A percentile compares a stretch with the other conserved stretches of the same genome.
phyloP scores from a whole-genome alignment of 2,113 vertebrate genomes.

The Odocoileus virginianus region DNA sequence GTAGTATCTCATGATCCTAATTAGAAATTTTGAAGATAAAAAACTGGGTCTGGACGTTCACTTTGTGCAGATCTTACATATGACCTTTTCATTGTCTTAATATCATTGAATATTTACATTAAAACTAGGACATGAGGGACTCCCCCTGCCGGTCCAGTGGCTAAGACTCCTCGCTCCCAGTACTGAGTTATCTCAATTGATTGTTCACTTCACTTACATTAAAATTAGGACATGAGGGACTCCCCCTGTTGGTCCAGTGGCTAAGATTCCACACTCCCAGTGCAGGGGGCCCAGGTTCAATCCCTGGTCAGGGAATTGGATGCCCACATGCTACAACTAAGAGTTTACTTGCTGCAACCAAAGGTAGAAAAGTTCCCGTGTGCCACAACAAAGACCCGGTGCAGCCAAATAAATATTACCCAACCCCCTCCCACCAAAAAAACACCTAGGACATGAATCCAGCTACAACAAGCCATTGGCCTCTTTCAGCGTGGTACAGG shows the following conservation, averaged over 20 bases:
- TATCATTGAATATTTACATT: background rate
- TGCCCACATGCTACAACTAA: background rate
- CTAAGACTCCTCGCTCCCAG: background rate
- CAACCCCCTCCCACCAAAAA: rapidly evolving
- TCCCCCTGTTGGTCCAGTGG: background rate
- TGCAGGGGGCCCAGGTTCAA: background rate
- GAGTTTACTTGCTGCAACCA: background rate
- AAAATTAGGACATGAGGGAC: background rate
- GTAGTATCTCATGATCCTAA: background rate
- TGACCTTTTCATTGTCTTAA: background rate
- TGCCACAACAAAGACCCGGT: background rate
- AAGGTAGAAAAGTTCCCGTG: background rate
- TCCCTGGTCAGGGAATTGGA: background rate
- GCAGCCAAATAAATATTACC: background rate
- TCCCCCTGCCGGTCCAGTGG: background rate
- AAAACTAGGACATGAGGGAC: background rate
- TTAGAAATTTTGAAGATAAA: background rate
- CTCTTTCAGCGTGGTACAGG: background rate
- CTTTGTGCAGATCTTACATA: background rate
- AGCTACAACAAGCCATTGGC: background rate
- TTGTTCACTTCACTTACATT: background rate
- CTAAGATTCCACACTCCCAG: background rate
- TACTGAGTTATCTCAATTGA: background rate
- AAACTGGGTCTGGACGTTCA: background rate
- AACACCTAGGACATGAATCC: background rate